phyloP scores from a whole-genome alignment of 2,113 vertebrate species.

The Semnopithecus entellus region DNA sequence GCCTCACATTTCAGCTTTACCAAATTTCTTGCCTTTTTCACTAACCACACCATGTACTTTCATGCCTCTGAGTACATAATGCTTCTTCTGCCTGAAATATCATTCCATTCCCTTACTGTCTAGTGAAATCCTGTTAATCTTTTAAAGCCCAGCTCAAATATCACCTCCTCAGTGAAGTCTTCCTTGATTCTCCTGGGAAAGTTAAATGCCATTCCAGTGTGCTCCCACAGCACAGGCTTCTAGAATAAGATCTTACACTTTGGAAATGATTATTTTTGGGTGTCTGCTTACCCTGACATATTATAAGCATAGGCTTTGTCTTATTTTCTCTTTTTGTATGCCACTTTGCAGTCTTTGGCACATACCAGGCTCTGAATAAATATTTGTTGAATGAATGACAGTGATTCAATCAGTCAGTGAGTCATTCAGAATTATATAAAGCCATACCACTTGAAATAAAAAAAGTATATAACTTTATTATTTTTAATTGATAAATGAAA shows the following conservation, averaged over 20 bases:
- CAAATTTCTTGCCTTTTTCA: neutral
- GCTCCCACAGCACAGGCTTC: neutral
- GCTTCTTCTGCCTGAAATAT: neutral
- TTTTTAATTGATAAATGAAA: neutral
- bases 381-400: slow-evolving; percentile 26
- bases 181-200: neutral
- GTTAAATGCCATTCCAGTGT: neutral
- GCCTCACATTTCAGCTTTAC: neutral
- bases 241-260: neutral
- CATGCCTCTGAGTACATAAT: neutral
- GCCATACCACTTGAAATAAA: neutral
- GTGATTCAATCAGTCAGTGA: neutral
- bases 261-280: slow-evolving; percentile 11
- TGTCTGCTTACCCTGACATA: neutral
- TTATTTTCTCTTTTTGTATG: neutral
- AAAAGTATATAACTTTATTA: neutral
- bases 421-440: neutral
- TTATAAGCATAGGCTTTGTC: neutral
- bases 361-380: neutral
- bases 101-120: neutral
- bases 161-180: neutral
- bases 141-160: neutral
- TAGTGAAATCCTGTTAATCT: neutral
- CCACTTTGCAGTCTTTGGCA: neutral
- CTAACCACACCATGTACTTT: neutral